These are phyloP conservation scores for Nanorana parkeri DNA, from an alignment of 2,113 vertebrate species.

Conservation along the genomic window DNA sequence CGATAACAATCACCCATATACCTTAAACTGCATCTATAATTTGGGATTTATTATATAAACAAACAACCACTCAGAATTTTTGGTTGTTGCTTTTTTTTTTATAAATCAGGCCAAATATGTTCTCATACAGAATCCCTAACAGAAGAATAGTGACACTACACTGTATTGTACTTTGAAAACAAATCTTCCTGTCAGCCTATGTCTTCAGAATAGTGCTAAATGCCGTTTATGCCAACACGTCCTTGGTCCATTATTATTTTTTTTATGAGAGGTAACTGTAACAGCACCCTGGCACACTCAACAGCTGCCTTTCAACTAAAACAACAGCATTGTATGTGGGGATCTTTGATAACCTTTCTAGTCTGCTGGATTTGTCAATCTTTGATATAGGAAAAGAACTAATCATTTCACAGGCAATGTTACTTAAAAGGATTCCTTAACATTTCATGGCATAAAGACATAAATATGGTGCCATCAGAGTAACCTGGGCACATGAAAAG, in stretches of 20 bases:
- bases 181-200: too few relatives aligned
- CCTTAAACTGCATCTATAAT: too few relatives aligned
- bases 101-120: too few relatives aligned
- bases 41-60: too few relatives aligned
- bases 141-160: too few relatives aligned
- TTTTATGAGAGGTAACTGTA: background rate
- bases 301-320: background rate
- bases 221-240: background rate
- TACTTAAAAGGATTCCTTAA: background rate
- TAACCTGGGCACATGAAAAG: slow-evolving; percentile 20
- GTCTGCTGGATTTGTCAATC: background rate
- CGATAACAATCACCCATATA: too few relatives aligned
- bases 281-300: background rate
- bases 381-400: background rate
- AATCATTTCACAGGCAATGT: background rate
- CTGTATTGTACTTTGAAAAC: too few relatives aligned
- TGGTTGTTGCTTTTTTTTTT: too few relatives aligned
- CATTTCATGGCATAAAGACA: background rate
- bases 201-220: too few relatives aligned
- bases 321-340: background rate
- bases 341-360: background rate
- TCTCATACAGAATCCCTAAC: too few relatives aligned
- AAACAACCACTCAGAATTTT: too few relatives aligned
- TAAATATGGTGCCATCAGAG: background rate
- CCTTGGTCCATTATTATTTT: background rate